phyloP scores from a whole-genome alignment of 2,113 vertebrate species.

The Psittacula cyanocephala region DNA sequence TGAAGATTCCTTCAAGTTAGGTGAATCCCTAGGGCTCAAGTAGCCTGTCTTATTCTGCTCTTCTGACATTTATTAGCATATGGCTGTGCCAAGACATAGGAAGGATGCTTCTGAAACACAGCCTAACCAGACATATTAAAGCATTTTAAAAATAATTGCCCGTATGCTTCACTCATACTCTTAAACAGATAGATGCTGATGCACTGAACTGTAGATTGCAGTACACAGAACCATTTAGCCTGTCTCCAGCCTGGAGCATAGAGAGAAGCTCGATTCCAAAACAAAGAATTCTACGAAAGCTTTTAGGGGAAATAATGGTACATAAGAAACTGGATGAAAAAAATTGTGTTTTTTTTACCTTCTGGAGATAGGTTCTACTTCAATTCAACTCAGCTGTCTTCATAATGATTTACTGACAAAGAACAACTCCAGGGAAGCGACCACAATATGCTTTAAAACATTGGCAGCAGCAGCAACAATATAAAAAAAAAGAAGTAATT shows the following conservation, averaged over 20 bases:
- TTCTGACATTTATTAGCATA: slow-evolving; percentile 26
- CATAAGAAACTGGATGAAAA: neutral
- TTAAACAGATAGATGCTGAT: neutral
- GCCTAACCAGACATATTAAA: slow-evolving; percentile 13
- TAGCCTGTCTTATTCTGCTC: neutral
- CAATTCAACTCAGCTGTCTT: neutral
- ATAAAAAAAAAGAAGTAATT: neutral
- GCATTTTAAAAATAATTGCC: slow-evolving; percentile 17
- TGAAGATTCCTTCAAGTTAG: neutral
- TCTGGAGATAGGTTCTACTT: neutral
- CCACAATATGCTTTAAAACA: neutral
- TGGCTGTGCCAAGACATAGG: neutral
- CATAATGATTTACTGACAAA: neutral
- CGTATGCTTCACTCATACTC: neutral
- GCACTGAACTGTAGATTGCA: neutral
- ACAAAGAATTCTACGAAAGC: neutral
- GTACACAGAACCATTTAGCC: neutral
- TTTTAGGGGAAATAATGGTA: neutral
- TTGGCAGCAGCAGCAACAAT: neutral
- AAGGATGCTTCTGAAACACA: neutral
- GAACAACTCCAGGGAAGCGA: neutral
- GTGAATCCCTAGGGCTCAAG: neutral
- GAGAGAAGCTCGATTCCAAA: neutral
- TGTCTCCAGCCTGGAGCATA: neutral
- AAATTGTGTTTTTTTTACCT: neutral